Base-by-base conservation (phyloP, 1,140 invertebrate genomes). In the Drosophila yakuba region DNA sequence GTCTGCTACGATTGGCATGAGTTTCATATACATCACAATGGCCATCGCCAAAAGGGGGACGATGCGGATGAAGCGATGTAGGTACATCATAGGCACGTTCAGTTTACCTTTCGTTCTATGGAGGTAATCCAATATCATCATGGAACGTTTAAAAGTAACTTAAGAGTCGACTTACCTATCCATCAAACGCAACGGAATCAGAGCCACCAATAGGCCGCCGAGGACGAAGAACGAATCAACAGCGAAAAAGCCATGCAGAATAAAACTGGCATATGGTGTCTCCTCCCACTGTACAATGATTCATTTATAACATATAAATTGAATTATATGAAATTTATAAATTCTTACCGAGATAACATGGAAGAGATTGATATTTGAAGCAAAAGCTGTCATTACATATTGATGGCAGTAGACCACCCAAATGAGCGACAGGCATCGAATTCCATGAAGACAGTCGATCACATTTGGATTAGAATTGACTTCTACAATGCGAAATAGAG, bases 191-290 rank as follows among this genome's bases (percentile, higher is more conserved):
- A 96, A 90, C 0, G 95, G 80, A 36, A 95, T 93, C 66, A 94
- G 92, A 61, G 93, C 93, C 75, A 96, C 94, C 38, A 96, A 93
- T 73, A 96, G 94, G 4, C 95, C 95, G 78, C 95, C 95, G 2
- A 96, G 78, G 58, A 96, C 93, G 36, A 96, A 92, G 85, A 96
- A 96, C 6, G 95, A 95, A 75, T 96, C 95, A 3, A 96, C 95
- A 4, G 95, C 88, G 10, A 95, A 91, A 0, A 94, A 93, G 0
- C 94, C 94, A 75, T 94, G 93, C 3, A 94, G 45, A 4, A 93
- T 68, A 25, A 95, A 93, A 61, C 94, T 95, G 3, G 94, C 93
- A 72, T 7, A 95, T 92, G 35, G 93, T 73, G 39, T 93, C 78
- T 36, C 89, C 61, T 3, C 67, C 93, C 41, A 92, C 79, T 79